phyloP scores from a whole-genome alignment of 2,888 invertebrate species.

The Rhynchonema sp. region DNA sequence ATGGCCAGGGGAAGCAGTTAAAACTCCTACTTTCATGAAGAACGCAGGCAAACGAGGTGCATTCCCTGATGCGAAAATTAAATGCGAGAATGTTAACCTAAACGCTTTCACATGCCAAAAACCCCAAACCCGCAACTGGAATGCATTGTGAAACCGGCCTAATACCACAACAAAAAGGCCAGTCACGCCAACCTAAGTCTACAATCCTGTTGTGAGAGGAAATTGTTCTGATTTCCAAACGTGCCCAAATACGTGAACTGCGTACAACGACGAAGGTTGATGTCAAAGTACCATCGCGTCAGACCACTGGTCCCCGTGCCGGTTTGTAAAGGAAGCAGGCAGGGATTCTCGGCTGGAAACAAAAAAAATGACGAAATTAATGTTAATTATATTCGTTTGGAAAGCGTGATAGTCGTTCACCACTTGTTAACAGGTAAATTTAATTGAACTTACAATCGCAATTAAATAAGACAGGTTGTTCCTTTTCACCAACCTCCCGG shows the following conservation, averaged over 20 bases:
- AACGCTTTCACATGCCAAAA: no score
- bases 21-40: no score
- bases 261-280: neutral
- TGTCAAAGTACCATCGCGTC: constrained; percentile 3
- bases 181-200: neutral
- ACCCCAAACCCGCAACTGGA: no score
- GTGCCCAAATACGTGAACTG: constrained; percentile 3
- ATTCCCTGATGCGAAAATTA: no score
- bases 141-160: no score
- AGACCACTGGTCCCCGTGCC: neutral
- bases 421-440: neutral
- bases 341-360: constrained; percentile 5
- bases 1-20: no score
- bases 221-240: constrained; percentile 11
- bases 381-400: neutral
- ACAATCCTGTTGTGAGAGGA: constrained; percentile 4
- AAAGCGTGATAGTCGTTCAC: neutral
- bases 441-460: no score
- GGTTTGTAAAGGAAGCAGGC: constrained; percentile 2
- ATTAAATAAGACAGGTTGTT: no score
- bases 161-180: no score
- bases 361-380: neutral
- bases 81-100: no score
- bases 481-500: no score
- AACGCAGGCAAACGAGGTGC: no score